Conservation (phyloP, 1,140 invertebrate genomes). For the Eufriesea mexicana region DNA sequence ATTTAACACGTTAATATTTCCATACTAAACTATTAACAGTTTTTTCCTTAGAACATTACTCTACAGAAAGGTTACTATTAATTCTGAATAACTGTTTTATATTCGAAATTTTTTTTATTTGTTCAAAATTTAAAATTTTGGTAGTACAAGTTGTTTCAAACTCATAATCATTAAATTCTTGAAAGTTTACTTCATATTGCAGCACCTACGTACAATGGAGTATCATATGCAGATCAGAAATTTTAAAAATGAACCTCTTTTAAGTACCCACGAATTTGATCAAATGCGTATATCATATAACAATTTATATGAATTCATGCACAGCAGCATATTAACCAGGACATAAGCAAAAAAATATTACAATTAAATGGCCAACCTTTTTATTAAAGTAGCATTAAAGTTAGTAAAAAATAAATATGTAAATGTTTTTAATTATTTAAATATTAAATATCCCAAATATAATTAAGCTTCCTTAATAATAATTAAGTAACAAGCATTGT, state of each 20-base stretch:
- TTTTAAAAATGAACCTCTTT: background rate
- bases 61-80: slow-evolving; percentile 1
- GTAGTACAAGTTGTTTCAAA: background rate
- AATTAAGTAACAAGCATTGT: slow-evolving; percentile 8
- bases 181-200: background rate
- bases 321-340: too few relatives aligned
- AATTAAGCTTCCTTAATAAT: background rate
- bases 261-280: background rate
- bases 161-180: background rate
- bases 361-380: background rate
- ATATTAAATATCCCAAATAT: background rate
- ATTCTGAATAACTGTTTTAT: background rate
- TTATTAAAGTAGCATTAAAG: background rate
- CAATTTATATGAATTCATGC: slow-evolving; percentile 8
- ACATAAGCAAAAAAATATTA: background rate
- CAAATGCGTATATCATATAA: background rate
- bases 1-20: background rate
- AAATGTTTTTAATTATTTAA: background rate
- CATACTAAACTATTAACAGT: background rate
- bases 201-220: background rate
- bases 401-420: slow-evolving; percentile 28
- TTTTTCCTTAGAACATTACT: background rate
- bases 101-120: background rate
- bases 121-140: background rate
- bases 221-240: background rate